Evolutionary conservation across 53 echinoderm and acorn worm species (phyloP), one percentile per base, ranked within the genome.

Genomic region (Mesocentrotus franciscanus): DNA sequence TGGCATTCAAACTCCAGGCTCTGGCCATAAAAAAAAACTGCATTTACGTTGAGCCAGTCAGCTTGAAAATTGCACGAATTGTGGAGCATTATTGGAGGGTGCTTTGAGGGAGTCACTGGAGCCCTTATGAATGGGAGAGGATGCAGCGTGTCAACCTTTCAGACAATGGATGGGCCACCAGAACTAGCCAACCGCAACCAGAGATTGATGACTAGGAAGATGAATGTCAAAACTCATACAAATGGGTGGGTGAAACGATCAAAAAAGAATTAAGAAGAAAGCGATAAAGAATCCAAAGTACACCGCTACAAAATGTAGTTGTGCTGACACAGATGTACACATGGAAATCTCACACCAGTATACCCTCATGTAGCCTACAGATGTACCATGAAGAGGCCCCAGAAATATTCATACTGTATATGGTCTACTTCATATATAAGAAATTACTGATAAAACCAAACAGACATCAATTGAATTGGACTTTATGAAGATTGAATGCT

Each of bases 141-240:
- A 87, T 56, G 59, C 57, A 58, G 56, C 26, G 27, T 58, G 87
- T 16, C 20, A 57, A 58, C 56, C n/a, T 1, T n/a, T n/a, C 58
- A 56, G 64, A 87, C 87, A 87, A 87, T 87, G 15, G 58, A 56
- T 12, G 59, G 87, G 58, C 57, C 87, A 58, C 12, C 57, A 58
- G 59, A 87, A 27, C 58, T 56, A 87, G 87, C 87, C 87, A 87
- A 58, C 87, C 87, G 58, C 87, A 58, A 29, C 87, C 58, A n/a
- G 27, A 9, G 87, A 87, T 87, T 87, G 26, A 87, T 87, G 57
- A 87, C n/a, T 27, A 1, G 58, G 24, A 87, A 57, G 39, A 87
- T 87, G n/a, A 87, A 87, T 87, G 87, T 87, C 87, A 87, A 57
- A 87, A 49, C 85, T 87, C 27, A 58, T 27, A 57, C 87, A 87